phyloP scores from a whole-genome alignment of 2,888 invertebrate genomes.

The Eupithecia vulgata region DNA sequence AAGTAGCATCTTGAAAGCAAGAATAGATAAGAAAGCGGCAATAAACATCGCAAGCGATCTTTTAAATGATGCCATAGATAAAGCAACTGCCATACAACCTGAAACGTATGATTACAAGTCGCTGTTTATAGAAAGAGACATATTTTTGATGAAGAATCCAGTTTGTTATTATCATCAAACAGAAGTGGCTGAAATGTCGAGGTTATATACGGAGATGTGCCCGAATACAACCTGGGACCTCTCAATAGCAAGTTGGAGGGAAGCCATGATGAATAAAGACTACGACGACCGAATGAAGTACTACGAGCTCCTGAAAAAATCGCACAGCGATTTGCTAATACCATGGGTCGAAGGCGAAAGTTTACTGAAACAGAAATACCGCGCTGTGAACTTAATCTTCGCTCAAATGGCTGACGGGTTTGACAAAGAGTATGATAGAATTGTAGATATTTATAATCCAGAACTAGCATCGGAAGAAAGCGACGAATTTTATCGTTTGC shows the following conservation, averaged over 20 bases:
- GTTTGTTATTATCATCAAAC: slow-evolving; percentile 77
- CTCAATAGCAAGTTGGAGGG: slow-evolving; percentile 68
- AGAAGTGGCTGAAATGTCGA: slow-evolving; percentile 66
- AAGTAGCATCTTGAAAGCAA: slow-evolving; percentile 54
- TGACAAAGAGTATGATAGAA: slow-evolving; percentile 58
- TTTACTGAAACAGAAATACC: slow-evolving; percentile 61
- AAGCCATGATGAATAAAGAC: slow-evolving; percentile 62
- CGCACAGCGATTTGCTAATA: slow-evolving; percentile 62
- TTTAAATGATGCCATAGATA: slow-evolving; percentile 55
- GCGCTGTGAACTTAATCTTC: slow-evolving; percentile 61
- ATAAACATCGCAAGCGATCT: slow-evolving; percentile 54
- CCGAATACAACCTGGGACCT: slow-evolving; percentile 64
- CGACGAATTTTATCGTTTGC: not conserved
- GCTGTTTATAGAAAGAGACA: slow-evolving; percentile 68
- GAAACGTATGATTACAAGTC: slow-evolving; percentile 70
- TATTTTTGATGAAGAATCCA: slow-evolving; percentile 75
- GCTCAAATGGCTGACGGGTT: slow-evolving; percentile 63
- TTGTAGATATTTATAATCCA: slow-evolving; percentile 43
- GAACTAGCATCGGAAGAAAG: slow-evolving; percentile 12
- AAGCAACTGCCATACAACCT: slow-evolving; percentile 56
- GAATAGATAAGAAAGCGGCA: slow-evolving; percentile 58
- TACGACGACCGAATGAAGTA: slow-evolving; percentile 72
- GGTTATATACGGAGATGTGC: slow-evolving; percentile 62
- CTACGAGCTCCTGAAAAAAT: slow-evolving; percentile 60
- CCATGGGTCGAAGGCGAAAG: slow-evolving; percentile 71